Conservation (phyloP, 2,888 invertebrate genomes). For the Doris montereyensis region DNA sequence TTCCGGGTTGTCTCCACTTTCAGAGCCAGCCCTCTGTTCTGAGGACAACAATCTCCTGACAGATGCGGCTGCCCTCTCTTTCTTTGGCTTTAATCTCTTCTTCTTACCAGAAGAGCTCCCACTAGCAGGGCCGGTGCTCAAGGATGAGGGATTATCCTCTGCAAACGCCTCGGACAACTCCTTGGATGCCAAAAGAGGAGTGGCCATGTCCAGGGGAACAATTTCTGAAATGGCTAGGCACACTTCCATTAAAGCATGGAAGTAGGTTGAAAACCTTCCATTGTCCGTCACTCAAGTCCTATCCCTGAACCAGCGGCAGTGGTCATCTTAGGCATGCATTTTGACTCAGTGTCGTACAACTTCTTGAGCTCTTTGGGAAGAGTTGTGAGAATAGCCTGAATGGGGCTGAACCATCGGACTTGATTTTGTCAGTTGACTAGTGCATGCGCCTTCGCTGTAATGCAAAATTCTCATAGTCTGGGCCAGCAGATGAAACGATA, state of each 20-base stretch:
- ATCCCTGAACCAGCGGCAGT: slow-evolving; percentile 60
- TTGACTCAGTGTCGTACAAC: slow-evolving; percentile 68
- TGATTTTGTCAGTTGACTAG: slow-evolving; percentile 30
- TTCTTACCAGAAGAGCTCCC: slow-evolving; percentile 63
- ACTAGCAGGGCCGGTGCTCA: slow-evolving; percentile 35
- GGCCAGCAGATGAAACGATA: slow-evolving; percentile 69
- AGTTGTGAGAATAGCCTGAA: slow-evolving; percentile 58
- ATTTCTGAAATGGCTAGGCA: slow-evolving; percentile 67
- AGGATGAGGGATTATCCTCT: slow-evolving; percentile 37
- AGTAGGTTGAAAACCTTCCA: slow-evolving; percentile 69
- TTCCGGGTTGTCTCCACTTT: too few relatives aligned
- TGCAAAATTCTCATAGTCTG: slow-evolving; percentile 66
- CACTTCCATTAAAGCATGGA: slow-evolving; percentile 69
- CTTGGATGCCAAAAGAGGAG: too few relatives aligned
- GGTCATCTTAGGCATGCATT: slow-evolving; percentile 58
- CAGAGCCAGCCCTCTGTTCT: slow-evolving; percentile 41
- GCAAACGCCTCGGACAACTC: slow-evolving; percentile 12
- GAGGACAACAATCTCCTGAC: slow-evolving; percentile 43
- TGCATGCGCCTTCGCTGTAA: slow-evolving; percentile 57
- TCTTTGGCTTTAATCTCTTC: slow-evolving; percentile 69
- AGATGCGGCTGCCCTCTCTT: slow-evolving; percentile 46
- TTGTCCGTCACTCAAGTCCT: slow-evolving; percentile 63
- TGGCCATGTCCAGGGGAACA: slow-evolving; percentile 38
- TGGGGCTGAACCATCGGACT: slow-evolving; percentile 53
- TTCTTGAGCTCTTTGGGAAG: slow-evolving; percentile 66